Conservation (phyloP, 2,797 vertebrate genomes). For the Lutjanus campechanus region DNA sequence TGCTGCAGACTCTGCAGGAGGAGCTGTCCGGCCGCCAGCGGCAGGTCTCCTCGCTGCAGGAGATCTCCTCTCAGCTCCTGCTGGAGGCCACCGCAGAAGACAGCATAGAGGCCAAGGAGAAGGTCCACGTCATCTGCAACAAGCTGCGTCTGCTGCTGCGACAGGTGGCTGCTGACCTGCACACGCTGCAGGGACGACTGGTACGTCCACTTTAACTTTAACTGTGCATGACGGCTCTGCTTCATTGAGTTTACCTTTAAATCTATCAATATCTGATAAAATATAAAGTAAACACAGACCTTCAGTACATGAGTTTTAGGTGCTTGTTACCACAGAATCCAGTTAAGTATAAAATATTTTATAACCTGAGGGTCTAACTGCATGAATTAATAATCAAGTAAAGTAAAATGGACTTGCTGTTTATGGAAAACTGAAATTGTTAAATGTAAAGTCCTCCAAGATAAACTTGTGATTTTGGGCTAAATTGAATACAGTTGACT, state of each 20-base stretch:
- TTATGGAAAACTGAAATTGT: too few relatives aligned
- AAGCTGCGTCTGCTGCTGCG: conserved; percentile 89
- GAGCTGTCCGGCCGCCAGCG: conserved; percentile 85
- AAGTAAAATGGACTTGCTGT: too few relatives aligned
- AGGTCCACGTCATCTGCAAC: conserved; percentile 90
- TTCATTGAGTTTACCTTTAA: background rate
- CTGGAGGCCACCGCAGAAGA: conserved; percentile 84
- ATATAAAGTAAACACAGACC: background rate
- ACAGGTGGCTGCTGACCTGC: conserved; percentile 84
- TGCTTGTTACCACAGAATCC: background rate
- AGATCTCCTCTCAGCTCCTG: conserved; percentile 88
- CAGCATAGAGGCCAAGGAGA: conserved; percentile 91
- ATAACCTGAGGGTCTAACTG: background rate
- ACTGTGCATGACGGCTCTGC: background rate
- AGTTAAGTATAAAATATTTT: background rate
- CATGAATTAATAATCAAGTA: background rate
- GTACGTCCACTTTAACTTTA: conserved; percentile 72
- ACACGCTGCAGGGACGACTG: conserved; percentile 78
- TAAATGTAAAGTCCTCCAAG: too few relatives aligned
- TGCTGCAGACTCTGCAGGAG: conserved; percentile 88
- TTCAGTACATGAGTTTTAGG: background rate
- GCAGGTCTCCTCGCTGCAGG: conserved; percentile 87
- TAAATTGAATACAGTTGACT: too few relatives aligned
- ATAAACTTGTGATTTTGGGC: too few relatives aligned
- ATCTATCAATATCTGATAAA: background rate